A percentile compares a stretch with the other conserved stretches of the same genome.
These are phyloP conservation scores for Atherinosoma microstoma DNA, from an alignment of 2,797 vertebrate species.

Conservation along the genomic window DNA sequence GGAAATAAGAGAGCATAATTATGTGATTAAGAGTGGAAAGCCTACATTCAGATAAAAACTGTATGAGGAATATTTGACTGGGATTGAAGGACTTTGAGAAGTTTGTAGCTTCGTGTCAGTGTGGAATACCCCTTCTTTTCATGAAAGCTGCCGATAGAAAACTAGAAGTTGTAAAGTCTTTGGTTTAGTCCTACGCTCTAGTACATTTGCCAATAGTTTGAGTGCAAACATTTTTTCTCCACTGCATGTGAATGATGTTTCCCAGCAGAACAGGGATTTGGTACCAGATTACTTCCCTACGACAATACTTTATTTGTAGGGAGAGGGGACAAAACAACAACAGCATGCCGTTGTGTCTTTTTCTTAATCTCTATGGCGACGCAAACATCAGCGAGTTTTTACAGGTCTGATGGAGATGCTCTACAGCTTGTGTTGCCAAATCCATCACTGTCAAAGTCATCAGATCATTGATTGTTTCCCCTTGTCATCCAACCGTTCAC, in stretches of 20 bases:
- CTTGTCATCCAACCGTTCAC: constrained; percentile 6
- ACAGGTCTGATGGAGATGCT: not conserved
- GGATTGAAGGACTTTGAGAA: not conserved
- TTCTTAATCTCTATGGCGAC: not conserved
- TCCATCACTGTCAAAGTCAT: not conserved
- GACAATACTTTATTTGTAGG: not conserved
- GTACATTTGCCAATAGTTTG: too few species aligned
- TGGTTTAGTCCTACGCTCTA: not conserved
- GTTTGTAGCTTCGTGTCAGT: not conserved
- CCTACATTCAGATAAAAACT: not conserved
- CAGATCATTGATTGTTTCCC: not conserved
- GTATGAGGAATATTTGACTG: not conserved
- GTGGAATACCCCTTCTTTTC: too few species aligned
- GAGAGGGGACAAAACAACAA: not conserved
- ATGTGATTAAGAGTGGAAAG: not conserved
- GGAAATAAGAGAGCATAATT: constrained; percentile 3
- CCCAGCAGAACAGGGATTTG: too few species aligned
- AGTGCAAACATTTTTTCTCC: too few species aligned
- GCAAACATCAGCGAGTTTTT: not conserved
- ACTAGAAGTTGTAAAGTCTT: too few species aligned
- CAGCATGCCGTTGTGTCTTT: not conserved
- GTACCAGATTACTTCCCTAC: too few species aligned
- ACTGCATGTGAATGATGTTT: too few species aligned
- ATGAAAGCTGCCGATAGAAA: not conserved
- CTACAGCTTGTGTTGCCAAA: not conserved